phyloP scores from a whole-genome alignment of 23 tunicate species.

The Aplidium turbinatum region DNA sequence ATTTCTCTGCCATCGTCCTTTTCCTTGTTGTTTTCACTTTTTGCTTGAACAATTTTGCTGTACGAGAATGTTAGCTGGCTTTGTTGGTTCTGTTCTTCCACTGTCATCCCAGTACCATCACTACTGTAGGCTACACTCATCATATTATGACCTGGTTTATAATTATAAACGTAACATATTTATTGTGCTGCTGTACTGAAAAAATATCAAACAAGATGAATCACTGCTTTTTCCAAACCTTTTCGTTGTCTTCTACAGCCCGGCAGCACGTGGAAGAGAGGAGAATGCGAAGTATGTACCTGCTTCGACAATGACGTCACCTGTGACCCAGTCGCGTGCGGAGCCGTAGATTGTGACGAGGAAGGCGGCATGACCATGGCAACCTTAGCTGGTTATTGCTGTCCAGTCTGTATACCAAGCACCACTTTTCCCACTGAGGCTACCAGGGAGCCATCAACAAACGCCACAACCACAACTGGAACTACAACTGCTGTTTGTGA shows the following conservation, averaged over 20 bases:
- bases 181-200: no score
- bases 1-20: no score
- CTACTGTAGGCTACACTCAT: no score
- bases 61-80: no score
- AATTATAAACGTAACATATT: no score
- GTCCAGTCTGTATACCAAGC: constrained; percentile 72
- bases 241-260: constrained; percentile 31
- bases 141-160: no score
- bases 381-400: constrained; percentile 65
- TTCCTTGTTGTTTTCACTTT: no score
- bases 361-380: constrained; percentile 45
- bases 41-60: no score
- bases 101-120: no score
- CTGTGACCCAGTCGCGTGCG: constrained; percentile 50
- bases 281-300: constrained; percentile 67
- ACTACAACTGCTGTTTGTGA: constrained; percentile 36
- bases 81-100: no score
- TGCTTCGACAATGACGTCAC: constrained; percentile 78
- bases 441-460: constrained; percentile 17
- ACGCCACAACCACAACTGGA: background rate
- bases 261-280: constrained; percentile 61
- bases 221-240: no score
- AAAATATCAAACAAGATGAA: no score
- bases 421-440: constrained; percentile 55
- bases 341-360: constrained; percentile 40